Evolutionary conservation across 2,797 vertebrate genomes (phyloP), one percentile per base, ranked within the genome.

Genomic region (Gallinago nigripennis): DNA sequence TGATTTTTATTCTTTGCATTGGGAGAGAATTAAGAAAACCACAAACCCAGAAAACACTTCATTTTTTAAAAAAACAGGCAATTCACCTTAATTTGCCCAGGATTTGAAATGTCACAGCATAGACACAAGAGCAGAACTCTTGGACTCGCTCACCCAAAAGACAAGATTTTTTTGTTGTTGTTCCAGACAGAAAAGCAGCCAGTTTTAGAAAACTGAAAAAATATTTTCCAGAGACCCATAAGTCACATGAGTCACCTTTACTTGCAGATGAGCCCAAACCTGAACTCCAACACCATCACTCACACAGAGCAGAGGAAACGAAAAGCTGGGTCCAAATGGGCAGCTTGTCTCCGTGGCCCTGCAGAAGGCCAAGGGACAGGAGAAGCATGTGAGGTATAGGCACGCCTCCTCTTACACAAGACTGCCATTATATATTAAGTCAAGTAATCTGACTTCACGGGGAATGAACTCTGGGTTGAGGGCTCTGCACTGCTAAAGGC

Each of bases 161-260:
- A 54, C 31, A 39, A n/a, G 39, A 11, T 41, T 41, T 16, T 41
- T 65, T 79, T 50, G 66, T 86, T 50, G 61, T 72, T 41, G 28
- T 56, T 24, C 85, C 68, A 90, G 73, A 33, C 82, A 94, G 73
- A 92, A 92, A 69, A 91, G 39, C 77, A 87, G 85, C 53, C 87
- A 79, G 6, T 39, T 91, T 48, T 24, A 73, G 35, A 75, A 91
- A 86, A 91, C 0, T 21, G 18, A 41, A 84, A 48, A 86, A 84
- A 68, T 61, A 43, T 64, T 92, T 96, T 89, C 83, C 92, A 82
- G 69, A 85, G 39, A 64, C 23, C 39, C 14, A 0, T 61, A 86
- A 94, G 71, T 92, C 80, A 88, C 66, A 90, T 90, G 80, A 96
- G 75, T 93, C 86, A 95, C 53, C 24, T 71, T 68, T 68, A 60